Conservation (phyloP, 2,888 invertebrate genomes). For the Autographa pulchrina region DNA sequence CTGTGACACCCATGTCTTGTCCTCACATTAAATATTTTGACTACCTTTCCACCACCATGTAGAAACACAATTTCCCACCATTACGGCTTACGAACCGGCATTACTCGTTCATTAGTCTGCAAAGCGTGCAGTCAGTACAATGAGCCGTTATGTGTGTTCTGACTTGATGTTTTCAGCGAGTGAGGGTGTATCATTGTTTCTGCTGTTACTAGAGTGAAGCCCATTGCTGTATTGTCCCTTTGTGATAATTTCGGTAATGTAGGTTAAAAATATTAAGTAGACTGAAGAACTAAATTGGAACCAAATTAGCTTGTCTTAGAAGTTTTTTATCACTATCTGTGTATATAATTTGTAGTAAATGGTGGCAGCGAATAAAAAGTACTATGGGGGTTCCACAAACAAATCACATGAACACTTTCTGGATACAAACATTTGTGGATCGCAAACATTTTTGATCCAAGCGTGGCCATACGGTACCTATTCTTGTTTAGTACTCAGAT, state of each 20-base stretch:
- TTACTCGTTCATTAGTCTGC: constrained; percentile 42
- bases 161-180: neutral
- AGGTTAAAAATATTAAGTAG: neutral
- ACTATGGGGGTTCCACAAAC: too few relatives aligned
- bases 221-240: neutral
- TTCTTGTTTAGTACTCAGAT: too few relatives aligned
- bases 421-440: too few relatives aligned
- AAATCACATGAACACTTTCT: too few relatives aligned
- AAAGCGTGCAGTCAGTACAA: constrained; percentile 31
- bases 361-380: too few relatives aligned
- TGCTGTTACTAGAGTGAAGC: neutral
- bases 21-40: constrained; percentile 13
- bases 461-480: too few relatives aligned
- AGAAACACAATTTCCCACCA: constrained; percentile 44
- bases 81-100: constrained; percentile 47
- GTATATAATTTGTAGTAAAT: too few relatives aligned
- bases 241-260: neutral
- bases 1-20: neutral
- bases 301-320: too few relatives aligned
- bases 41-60: neutral
- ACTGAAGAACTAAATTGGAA: too few relatives aligned
- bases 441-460: too few relatives aligned
- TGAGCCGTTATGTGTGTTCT: constrained; percentile 15
- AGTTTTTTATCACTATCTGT: too few relatives aligned
- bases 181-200: neutral